A percentile compares a stretch with the other conserved stretches of the same genome.
phyloP scores from a whole-genome alignment of 2,797 vertebrate genomes.

The Heteromormyrus szaboi region DNA sequence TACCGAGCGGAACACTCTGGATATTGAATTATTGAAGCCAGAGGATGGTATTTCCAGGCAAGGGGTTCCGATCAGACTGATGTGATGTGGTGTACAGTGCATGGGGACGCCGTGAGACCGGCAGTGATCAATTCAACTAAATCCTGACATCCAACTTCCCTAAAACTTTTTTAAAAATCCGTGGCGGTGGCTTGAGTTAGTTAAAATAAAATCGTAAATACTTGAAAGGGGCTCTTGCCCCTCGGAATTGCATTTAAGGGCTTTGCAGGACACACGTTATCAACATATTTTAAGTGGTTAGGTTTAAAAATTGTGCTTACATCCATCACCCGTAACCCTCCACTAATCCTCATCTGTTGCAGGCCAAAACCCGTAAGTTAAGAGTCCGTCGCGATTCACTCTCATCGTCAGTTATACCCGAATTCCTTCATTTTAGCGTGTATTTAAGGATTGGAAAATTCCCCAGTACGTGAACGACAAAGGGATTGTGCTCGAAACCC shows the following conservation, averaged over 20 bases:
- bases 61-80: not conserved
- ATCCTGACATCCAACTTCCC: not conserved
- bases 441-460: not conserved
- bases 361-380: not conserved
- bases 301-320: not conserved
- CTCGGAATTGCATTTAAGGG: not conserved
- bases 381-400: not conserved
- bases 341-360: not conserved
- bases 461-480: not conserved
- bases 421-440: not conserved
- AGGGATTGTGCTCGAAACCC: not conserved
- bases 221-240: not conserved
- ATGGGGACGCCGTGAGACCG: constrained; percentile 1
- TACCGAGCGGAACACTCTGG: not conserved
- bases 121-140: not conserved
- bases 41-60: not conserved
- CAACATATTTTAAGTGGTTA: not conserved
- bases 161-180: not conserved
- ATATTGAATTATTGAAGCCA: constrained; percentile 10
- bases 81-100: not conserved
- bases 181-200: not conserved
- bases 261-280: not conserved
- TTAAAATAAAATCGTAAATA: not conserved
- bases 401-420: not conserved
- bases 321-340: not conserved